Base-by-base conservation (phyloP, 2,888 invertebrate genomes). In the Copidosoma aretas region DNA sequence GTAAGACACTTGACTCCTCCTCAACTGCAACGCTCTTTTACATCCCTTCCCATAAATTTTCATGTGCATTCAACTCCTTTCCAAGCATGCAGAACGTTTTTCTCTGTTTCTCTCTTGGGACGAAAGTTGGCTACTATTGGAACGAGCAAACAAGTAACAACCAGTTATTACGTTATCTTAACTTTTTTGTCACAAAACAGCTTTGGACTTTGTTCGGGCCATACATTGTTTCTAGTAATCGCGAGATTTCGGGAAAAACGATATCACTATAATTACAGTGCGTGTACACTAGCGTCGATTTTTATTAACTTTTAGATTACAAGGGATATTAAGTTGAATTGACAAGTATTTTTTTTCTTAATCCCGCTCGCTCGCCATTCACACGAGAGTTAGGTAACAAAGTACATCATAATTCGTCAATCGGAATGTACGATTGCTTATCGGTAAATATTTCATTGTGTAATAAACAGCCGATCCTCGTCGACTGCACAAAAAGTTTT, bases 121-220 rank as follows among this genome's bases (percentile, higher is more conserved):
- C 76, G 72, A 76, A 75, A 73, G 74, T 77, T 78, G 72, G 73
- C 77, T 79, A 79, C 77, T 75, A 79, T 79, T 77, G 76, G 75
- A 80, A 79, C 77, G 78, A 79, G 77, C 77, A 78, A 81, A 81
- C 79, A 79, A 76, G 77, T 79, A 80, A 80, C 78, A 75, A 79
- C 79, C 78, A 77, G 71, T 77, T 78, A 70, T 32, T 32, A 32
- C 8, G 32, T 8, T 32, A 32, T 32, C 32, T 32, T 32, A 32
- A 32, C 8, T 32, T 32, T 32, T 32, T 32, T 32, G 4, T 8
- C 32, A 32, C 32, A 32, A 32, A 32, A 32, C 3, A 32, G 32
- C 32, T 32, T 32, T 5, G 4, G 32, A 5, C 8, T 32, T 32
- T 32, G n/a, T n/a, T n/a, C n/a, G n/a, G n/a, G n/a, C n/a, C n/a